Base-by-base conservation (phyloP, 1,140 invertebrate genomes). In the Anthonomus grandis region DNA sequence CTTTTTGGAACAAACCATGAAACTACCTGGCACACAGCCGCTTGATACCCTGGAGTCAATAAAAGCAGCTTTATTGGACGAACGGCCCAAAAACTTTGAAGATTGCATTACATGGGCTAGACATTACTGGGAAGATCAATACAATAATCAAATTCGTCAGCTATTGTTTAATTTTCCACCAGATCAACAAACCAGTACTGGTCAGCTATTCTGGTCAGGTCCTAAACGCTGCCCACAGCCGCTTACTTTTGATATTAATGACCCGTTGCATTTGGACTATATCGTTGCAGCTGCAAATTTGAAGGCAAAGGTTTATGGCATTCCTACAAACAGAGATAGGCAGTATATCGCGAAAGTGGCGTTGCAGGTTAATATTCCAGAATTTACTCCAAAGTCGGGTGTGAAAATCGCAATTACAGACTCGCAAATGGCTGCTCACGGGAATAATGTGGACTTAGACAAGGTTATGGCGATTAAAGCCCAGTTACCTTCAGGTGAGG, bases 171-270 rank as follows among this genome's bases (percentile, higher is more conserved):
- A 98, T 75, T 99, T 99, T 77, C 97, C 97, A 19, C 83, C 91
- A 2, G 90, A 98, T 75, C 94, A 97, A 76, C 78, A 89, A 13
- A 91, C 88, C n/a, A 86, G 86, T 0, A 91, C 84, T 68, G 96
- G 96, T 2, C 90, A 94, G 49, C 90, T 91, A 1, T 99, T 99
- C 77, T 99, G 97, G 97, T 98, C 95, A 0, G 93, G 93, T n/a
- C 93, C 94, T 0, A 99, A 99, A 76, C 82, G 95, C 37, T 99
- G 97, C 72, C 97, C 97, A 0, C 83, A 87, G 64, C 83, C 93
- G 0, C 74, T 95, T 0, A 71, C 67, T 1, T 95, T 94, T 70
- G 81, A 88, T 68, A 67, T 83, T 0, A 81, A 85, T 36, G 81
- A 91, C 51, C 74, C 86, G 38, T 71, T 94, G 56, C 95, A 98